Evolutionary conservation across 2,888 invertebrate genomes (phyloP).

Genomic region (Drosophila longiperda): DNA sequence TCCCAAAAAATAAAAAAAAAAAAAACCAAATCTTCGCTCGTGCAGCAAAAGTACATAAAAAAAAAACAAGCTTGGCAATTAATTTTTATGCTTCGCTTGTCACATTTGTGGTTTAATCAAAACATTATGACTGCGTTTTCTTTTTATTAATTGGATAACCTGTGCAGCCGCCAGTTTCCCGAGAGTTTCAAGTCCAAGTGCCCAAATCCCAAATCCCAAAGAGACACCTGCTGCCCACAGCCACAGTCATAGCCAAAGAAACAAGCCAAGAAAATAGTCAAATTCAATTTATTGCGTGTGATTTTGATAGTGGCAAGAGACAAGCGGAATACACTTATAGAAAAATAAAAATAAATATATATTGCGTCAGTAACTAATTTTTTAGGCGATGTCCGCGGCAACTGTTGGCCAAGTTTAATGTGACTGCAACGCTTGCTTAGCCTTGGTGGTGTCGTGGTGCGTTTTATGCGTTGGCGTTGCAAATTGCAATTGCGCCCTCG

Average conservation of each 20-base stretch:
- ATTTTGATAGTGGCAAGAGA: conserved; percentile 74
- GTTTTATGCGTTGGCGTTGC: conserved; percentile 58
- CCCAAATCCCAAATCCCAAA: not conserved
- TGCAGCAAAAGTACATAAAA: not conserved
- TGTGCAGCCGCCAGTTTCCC: conserved; percentile 18
- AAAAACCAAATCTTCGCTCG: conserved; percentile 39
- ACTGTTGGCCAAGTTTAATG: conserved; percentile 27
- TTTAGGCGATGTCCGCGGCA: conserved; percentile 40
- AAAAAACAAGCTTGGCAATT: conserved; percentile 67
- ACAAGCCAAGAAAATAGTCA: conserved; percentile 18
- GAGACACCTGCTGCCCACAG: conserved; percentile 30
- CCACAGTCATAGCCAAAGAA: not conserved
- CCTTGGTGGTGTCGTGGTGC: conserved; percentile 5
- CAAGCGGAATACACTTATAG: conserved; percentile 47
- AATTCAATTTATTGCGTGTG: conserved; percentile 79
- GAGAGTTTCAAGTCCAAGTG: conserved; percentile 7
- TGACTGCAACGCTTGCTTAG: not conserved
- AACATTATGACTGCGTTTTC: conserved; percentile 78
- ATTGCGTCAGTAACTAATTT: conserved; percentile 80
- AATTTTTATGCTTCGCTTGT: conserved; percentile 75
- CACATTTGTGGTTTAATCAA: conserved; percentile 76
- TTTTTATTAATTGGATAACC: conserved; percentile 75
- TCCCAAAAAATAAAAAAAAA: conserved; percentile 13
- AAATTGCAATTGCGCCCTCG: conserved; percentile 69
- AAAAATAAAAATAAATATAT: conserved; percentile 38